Conservation (phyloP, 2,797 vertebrate genomes). For the Pangasius krempfi region DNA sequence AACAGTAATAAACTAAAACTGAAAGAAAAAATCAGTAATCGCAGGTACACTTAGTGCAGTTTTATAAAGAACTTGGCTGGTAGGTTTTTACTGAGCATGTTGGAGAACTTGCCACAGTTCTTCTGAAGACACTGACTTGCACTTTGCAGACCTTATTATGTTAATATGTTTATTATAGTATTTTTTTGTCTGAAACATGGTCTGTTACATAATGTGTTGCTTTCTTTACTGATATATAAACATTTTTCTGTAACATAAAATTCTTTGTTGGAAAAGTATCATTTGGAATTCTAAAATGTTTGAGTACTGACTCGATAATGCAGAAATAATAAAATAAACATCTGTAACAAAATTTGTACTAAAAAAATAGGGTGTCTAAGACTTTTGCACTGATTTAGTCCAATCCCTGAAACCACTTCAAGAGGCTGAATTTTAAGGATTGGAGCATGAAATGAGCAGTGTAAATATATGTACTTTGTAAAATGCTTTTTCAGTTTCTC, state of each 20-base stretch:
- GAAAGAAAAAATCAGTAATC: background rate
- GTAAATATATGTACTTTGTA: background rate
- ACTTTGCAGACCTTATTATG: too few relatives aligned
- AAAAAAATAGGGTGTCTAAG: background rate
- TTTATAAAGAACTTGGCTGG: background rate
- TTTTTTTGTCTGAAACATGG: too few relatives aligned
- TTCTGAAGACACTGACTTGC: background rate
- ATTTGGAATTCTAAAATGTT: background rate
- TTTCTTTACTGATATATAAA: too few relatives aligned
- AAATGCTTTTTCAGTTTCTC: background rate
- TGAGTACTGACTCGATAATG: background rate
- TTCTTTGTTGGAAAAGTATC: background rate
- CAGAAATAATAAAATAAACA: background rate
- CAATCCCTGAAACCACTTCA: background rate
- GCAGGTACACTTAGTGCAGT: background rate
- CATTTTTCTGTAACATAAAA: too few relatives aligned
- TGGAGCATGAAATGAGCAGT: background rate
- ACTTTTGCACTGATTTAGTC: background rate
- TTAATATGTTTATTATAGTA: too few relatives aligned
- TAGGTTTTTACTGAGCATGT: background rate
- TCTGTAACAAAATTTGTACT: background rate
- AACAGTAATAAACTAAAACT: background rate
- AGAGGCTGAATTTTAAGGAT: background rate
- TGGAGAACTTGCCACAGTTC: background rate
- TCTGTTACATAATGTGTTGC: too few relatives aligned